Conservation (phyloP, 2,113 vertebrate genomes). For the Ctenodactylus gundi region DNA sequence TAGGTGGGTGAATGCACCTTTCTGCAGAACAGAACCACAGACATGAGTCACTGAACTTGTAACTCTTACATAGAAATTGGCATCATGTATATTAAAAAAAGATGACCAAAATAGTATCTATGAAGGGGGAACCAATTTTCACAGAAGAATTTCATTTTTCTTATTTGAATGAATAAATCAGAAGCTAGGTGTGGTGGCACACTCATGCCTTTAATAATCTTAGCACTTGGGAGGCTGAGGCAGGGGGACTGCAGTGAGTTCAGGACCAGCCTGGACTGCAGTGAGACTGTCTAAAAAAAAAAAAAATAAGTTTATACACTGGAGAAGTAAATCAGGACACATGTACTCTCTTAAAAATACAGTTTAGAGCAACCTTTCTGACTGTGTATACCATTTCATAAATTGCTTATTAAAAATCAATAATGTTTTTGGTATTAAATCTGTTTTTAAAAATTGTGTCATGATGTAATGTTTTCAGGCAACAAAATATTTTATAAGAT, state of each 20-base stretch:
- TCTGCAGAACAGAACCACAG: neutral
- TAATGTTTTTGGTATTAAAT: conserved; percentile 11
- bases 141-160: neutral
- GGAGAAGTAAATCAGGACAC: neutral
- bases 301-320: too few species aligned
- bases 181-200: too few species aligned
- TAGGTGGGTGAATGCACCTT: neutral
- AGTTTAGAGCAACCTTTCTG: neutral
- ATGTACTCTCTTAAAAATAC: neutral
- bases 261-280: too few species aligned
- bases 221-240: too few species aligned
- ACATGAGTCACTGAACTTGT: neutral
- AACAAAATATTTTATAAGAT: neutral
- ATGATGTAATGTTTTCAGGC: neutral
- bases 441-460: conserved; percentile 27
- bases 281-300: too few species aligned
- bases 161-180: neutral
- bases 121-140: neutral
- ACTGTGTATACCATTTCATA: neutral
- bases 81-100: neutral
- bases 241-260: too few species aligned
- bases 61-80: neutral
- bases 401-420: conserved; percentile 10
- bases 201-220: too few species aligned
- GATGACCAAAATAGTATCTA: neutral